Conservation (phyloP, 2,888 invertebrate species). For the Ormyrus thymus region DNA sequence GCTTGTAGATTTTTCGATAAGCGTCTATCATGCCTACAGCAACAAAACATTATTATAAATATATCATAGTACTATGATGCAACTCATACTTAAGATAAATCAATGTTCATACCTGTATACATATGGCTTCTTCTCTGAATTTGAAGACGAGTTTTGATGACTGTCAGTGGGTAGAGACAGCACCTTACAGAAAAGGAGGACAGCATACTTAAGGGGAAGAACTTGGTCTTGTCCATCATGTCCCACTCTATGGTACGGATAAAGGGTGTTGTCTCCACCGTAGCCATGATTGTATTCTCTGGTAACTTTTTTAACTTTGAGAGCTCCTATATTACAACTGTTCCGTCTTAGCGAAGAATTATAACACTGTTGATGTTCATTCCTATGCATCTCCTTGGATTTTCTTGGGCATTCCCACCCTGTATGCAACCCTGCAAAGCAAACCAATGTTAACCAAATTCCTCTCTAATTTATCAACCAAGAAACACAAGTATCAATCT, state of each 20-base stretch:
- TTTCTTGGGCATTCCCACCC: slow-evolving; percentile 67
- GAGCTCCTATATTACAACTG: slow-evolving; percentile 41
- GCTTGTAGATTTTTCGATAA: slow-evolving; percentile 87
- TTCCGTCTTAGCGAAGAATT: slow-evolving; percentile 47
- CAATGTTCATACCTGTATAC: slow-evolving; percentile 80
- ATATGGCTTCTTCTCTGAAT: slow-evolving; percentile 88
- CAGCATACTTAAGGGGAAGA: slow-evolving; percentile 93
- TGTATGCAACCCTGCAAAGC: neutral
- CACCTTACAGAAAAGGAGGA: slow-evolving; percentile 88
- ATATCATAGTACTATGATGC: neutral
- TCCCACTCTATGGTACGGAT: slow-evolving; percentile 96
- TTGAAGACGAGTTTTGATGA: slow-evolving; percentile 96
- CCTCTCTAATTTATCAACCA: neutral
- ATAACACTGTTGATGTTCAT: slow-evolving; percentile 60
- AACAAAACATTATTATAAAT: slow-evolving; percentile 2
- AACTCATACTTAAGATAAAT: neutral
- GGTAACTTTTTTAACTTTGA: slow-evolving; percentile 18
- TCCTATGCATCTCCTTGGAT: slow-evolving; percentile 69
- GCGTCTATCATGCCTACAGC: slow-evolving; percentile 87
- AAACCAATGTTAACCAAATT: neutral
- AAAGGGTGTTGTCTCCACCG: slow-evolving; percentile 79
- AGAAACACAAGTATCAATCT: neutral
- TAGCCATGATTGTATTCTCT: slow-evolving; percentile 66
- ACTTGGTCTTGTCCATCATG: slow-evolving; percentile 98
- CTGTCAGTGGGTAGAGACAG: slow-evolving; percentile 90